These are phyloP conservation scores for Coregonus suidteri DNA, from an alignment of 2,797 vertebrate genomes.

Conservation along the genomic window DNA sequence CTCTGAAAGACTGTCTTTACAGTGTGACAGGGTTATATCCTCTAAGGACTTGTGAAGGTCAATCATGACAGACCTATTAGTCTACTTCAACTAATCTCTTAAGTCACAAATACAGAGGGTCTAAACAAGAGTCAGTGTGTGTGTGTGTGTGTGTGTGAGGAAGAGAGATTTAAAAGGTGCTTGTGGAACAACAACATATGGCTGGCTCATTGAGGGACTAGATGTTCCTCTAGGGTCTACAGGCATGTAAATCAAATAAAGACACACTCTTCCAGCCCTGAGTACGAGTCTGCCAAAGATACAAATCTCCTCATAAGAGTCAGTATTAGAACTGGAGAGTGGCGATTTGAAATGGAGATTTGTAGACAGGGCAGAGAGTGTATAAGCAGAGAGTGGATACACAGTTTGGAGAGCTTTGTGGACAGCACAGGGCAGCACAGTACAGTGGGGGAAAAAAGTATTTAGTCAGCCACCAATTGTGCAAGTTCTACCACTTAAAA, in stretches of 20 bases:
- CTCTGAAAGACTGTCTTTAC: neutral
- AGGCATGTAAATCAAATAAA: neutral
- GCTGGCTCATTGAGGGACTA: neutral
- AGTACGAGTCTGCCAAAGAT: neutral
- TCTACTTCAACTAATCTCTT: constrained; percentile 49
- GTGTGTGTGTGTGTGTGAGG: neutral
- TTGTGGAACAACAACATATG: neutral
- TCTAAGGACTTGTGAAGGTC: neutral
- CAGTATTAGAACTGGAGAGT: neutral
- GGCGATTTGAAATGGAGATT: neutral
- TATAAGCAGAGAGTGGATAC: neutral
- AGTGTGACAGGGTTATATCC: neutral
- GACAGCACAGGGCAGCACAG: no score
- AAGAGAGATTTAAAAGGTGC: no score
- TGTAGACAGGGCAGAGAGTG: neutral
- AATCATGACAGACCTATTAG: constrained; percentile 35
- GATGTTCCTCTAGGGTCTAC: neutral
- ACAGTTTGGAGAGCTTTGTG: neutral
- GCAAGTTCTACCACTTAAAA: no score
- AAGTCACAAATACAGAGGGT: constrained; percentile 38
- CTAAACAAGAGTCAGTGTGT: constrained; percentile 24
- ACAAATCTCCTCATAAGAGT: neutral
- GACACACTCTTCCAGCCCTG: no score
- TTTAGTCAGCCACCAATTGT: no score
- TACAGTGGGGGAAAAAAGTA: no score